Base-by-base conservation (phyloP, 2,888 invertebrate species). In the Phania funesta region DNA sequence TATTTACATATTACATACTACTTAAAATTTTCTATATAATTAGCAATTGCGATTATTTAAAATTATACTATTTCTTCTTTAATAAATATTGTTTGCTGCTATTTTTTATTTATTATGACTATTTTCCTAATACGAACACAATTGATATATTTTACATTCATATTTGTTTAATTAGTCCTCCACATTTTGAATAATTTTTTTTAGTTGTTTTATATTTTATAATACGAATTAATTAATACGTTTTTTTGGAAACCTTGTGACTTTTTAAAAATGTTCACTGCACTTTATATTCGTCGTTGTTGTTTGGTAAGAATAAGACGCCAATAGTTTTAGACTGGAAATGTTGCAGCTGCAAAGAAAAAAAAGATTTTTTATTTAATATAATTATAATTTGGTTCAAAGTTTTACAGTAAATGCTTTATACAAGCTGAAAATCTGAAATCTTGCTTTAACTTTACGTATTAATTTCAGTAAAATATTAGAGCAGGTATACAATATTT, bases 121-220 rank as follows among this genome's bases (percentile, higher is more conserved):
- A 48, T 44, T 65, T 71, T 76, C 22, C 44, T 58, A 26, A 11
- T 35, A 22, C 35, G 74, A 80, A 75, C 80, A 74, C 80, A 80
- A 50, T 60, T 70, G 35, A 64, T 62, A 48, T 46, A 32, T 70
- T 64, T 68, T 9, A 7, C 46, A 41, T 68, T 60, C 46, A 44
- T 65, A 58, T 50, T 62, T 64, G 3, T 35, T 60, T 20, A 29
- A 20, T 56, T 54, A 41, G 24, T 16, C 26, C 48, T 9, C 24
- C 16, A 44, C 5, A 44, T 16, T 22, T 29, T 35, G 20, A 35
- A n/a, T 2, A 18, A n/a, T n/a, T 6, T 60, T 6, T 18, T 32
- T 41, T 52, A 38, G 6, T 38, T 20, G 4, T 29, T 48, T 58
- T 26, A 4, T 4, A 29, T 35, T 13, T 44, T 52, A 16, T n/a